phyloP scores from a whole-genome alignment of 1,140 invertebrate genomes.

The Philopotamus ludificatus region DNA sequence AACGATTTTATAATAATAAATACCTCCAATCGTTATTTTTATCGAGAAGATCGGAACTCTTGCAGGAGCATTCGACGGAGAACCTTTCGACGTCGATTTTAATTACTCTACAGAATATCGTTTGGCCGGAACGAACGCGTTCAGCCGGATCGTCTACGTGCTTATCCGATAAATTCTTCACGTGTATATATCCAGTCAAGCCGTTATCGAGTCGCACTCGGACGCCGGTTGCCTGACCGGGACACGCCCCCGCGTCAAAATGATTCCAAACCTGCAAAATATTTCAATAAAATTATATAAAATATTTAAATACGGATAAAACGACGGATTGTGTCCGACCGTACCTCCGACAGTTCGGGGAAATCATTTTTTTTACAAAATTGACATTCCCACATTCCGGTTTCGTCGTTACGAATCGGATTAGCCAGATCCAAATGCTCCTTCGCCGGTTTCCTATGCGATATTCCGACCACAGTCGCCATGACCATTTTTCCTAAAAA shows the following conservation, averaged over 20 bases:
- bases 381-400: constrained; percentile 94
- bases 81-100: constrained; percentile 96
- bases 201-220: constrained; percentile 90
- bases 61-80: constrained; percentile 90
- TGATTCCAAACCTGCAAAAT: constrained; percentile 83
- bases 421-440: constrained; percentile 95
- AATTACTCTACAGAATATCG: constrained; percentile 89
- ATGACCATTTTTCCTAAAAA: constrained; percentile 68
- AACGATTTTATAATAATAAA: constrained; percentile 14
- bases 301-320: constrained; percentile 1
- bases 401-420: constrained; percentile 91
- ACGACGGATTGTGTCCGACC: no score
- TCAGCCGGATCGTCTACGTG: constrained; percentile 92
- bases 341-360: constrained; percentile 85
- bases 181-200: constrained; percentile 90
- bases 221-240: constrained; percentile 92
- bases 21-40: constrained; percentile 87
- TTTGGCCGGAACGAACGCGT: constrained; percentile 81
- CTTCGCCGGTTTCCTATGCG: constrained; percentile 84
- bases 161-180: constrained; percentile 94
- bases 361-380: constrained; percentile 96
- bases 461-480: constrained; percentile 74
- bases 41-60: constrained; percentile 89
- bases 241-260: constrained; percentile 93
- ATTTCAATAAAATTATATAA: constrained; percentile 2